These are phyloP conservation scores for Ceratina calcarata DNA, from an alignment of 1,140 invertebrate species.

Conservation along the genomic window DNA sequence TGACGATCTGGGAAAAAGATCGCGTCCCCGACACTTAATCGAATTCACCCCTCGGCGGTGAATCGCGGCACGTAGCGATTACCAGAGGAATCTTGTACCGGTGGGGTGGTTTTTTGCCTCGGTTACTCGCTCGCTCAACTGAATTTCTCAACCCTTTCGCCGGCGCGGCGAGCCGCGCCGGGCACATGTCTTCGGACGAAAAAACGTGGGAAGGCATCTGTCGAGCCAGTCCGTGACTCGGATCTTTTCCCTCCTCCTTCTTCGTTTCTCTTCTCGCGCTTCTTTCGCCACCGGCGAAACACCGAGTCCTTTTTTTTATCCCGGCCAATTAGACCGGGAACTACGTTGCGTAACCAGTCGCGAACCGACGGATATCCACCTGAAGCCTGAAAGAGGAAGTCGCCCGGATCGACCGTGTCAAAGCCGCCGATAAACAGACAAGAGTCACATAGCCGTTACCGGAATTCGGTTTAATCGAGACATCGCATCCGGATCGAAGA, in stretches of 20 bases:
- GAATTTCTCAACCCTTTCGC: slow-evolving; percentile 76
- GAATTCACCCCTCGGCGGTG: slow-evolving; percentile 74
- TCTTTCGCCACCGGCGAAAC: slow-evolving; percentile 26
- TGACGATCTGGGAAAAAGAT: slow-evolving; percentile 60
- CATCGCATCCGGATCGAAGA: no score
- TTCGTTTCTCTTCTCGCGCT: slow-evolving; percentile 30
- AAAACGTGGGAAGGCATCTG: slow-evolving; percentile 78
- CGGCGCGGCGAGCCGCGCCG: slow-evolving; percentile 47
- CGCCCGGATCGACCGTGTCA: background rate
- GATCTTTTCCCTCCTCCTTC: slow-evolving; percentile 33
- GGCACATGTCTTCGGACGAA: slow-evolving; percentile 75
- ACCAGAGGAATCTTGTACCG: slow-evolving; percentile 65
- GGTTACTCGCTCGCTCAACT: slow-evolving; percentile 51
- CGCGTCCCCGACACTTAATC: slow-evolving; percentile 71
- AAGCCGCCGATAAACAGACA: slow-evolving; percentile 4
- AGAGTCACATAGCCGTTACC: background rate
- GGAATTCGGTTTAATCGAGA: background rate
- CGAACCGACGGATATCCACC: background rate
- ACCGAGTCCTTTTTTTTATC: slow-evolving; percentile 4
- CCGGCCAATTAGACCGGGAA: slow-evolving; percentile 31
- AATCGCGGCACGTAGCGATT: slow-evolving; percentile 63
- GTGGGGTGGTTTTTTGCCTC: slow-evolving; percentile 62
- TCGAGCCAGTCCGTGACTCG: slow-evolving; percentile 60
- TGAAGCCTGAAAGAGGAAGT: background rate
- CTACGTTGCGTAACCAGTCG: slow-evolving; percentile 44